Evolutionary conservation across 2,113 vertebrate species (phyloP), one percentile per base, ranked within the genome.

Genomic region (Lipophrys pholis): DNA sequence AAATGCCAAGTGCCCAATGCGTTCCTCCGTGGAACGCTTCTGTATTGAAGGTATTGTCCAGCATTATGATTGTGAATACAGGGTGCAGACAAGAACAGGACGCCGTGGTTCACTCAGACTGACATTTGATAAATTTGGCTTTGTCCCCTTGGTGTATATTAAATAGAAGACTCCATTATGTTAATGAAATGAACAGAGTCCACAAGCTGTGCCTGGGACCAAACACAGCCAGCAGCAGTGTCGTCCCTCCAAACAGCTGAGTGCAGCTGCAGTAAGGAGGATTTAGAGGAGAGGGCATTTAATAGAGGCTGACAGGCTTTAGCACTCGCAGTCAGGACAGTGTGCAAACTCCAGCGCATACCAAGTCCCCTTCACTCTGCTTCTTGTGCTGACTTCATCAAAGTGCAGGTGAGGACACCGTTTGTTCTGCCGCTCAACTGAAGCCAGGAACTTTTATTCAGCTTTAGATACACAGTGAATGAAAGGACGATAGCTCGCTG

Each of bases 301-400:
- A 82, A 90, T 86, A 73, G 60, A 77, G 38, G 64, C 69, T 86
- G 89, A 78, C 89, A 87, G 59, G 48, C 71, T 84, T 83, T 71
- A 70, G 71, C 76, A 66, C 73, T 82, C 55, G 53, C 61, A 81
- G 68, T 63, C n/a, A 76, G 73, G 81, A 86, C 67, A 66, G 59
- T 40, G 65, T 69, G 69, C 48, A 58, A 58, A 77, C 74, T 74
- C 63, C 39, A 69, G 5, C 73, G 74, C 87, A 89, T 65, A 83
- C 64, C 61, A 71, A 87, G 66, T 77, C 52, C 16, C 61, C 55
- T 51, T 68, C 74, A 63, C 59, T 69, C 66, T 70, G 36, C 40
- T 76, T 62, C 73, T 61, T 77, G 57, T 76, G 49, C 70, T 71
- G 64, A 76, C 76, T 78, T 72, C 61, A 76, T 85, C 62, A 84